These are phyloP conservation scores for Chlorospingus flavigularis DNA, from an alignment of 2,797 vertebrate genomes.

Conservation along the genomic window DNA sequence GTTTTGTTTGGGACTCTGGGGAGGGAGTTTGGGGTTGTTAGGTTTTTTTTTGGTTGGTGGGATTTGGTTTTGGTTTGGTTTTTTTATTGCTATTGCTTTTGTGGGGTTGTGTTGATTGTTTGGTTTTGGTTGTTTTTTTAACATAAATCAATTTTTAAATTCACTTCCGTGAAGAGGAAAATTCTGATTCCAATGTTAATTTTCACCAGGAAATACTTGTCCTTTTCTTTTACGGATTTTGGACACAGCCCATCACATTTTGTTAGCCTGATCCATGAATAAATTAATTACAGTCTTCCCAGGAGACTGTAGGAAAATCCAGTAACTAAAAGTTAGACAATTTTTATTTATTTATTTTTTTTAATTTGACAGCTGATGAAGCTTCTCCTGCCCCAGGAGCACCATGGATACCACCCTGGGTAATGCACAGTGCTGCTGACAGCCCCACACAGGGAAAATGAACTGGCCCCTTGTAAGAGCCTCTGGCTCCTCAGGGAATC, in stretches of 20 bases:
- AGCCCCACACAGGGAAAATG: neutral
- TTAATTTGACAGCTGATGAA: neutral
- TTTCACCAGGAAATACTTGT: neutral
- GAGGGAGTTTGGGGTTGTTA: neutral
- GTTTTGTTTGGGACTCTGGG: neutral
- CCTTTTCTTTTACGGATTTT: neutral
- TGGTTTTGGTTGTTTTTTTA: neutral
- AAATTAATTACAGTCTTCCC: neutral
- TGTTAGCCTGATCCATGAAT: neutral
- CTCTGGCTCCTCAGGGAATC: neutral
- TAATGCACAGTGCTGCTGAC: neutral
- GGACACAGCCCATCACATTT: neutral
- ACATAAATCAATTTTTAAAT: neutral
- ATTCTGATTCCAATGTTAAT: neutral
- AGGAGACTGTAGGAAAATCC: neutral
- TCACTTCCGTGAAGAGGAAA: neutral
- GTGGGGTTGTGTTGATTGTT: neutral
- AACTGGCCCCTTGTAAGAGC: neutral
- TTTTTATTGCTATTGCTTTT: neutral
- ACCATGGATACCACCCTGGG: rapidly evolving
- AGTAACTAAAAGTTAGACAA: neutral
- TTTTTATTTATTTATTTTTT: neutral
- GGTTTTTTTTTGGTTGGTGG: neutral
- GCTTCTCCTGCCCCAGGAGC: neutral
- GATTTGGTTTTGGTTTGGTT: neutral